Evolutionary conservation across 2,888 invertebrate species (phyloP).

Genomic region (Gymnosoma rotundatum): DNA sequence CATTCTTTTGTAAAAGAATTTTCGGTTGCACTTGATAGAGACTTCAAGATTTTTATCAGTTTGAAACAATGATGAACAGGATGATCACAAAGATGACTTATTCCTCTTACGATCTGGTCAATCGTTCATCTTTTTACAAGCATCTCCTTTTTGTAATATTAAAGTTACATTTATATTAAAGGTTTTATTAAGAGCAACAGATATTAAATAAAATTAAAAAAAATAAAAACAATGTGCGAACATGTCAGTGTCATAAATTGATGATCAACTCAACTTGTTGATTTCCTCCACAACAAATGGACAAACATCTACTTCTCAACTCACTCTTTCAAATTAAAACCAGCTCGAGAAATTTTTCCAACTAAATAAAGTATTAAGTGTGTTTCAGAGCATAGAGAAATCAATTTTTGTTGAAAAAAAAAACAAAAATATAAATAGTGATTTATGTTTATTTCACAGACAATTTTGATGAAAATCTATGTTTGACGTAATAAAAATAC

Average conservation of each 20-base stretch:
- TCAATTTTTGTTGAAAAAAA: constrained; percentile 18
- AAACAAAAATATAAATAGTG: constrained; percentile 37
- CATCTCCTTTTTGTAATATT: constrained; percentile 7
- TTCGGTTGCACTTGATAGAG: constrained; percentile 66
- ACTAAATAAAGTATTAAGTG: constrained; percentile 1
- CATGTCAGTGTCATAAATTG: constrained; percentile 63
- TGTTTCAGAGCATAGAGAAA: background rate
- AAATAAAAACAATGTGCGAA: constrained; percentile 36
- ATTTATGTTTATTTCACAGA: constrained; percentile 65
- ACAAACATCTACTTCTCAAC: background rate
- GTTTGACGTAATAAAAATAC: background rate
- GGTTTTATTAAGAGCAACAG: constrained; percentile 40
- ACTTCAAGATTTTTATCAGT: constrained; percentile 69
- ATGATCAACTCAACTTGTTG: constrained; percentile 43
- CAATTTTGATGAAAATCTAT: constrained; percentile 51
- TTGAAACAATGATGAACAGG: constrained; percentile 60
- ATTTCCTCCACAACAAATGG: constrained; percentile 14
- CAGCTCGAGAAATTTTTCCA: background rate
- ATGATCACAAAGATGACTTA: constrained; percentile 48
- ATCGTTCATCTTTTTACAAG: constrained; percentile 23
- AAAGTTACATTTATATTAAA: constrained; percentile 28
- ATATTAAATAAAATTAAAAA: constrained; percentile 6
- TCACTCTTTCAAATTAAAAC: background rate
- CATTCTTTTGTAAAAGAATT: background rate
- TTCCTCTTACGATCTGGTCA: constrained; percentile 45